Evolutionary conservation across 2,113 vertebrate species (phyloP), one percentile per base, ranked within the genome.

Genomic region (Scomber scombrus): DNA sequence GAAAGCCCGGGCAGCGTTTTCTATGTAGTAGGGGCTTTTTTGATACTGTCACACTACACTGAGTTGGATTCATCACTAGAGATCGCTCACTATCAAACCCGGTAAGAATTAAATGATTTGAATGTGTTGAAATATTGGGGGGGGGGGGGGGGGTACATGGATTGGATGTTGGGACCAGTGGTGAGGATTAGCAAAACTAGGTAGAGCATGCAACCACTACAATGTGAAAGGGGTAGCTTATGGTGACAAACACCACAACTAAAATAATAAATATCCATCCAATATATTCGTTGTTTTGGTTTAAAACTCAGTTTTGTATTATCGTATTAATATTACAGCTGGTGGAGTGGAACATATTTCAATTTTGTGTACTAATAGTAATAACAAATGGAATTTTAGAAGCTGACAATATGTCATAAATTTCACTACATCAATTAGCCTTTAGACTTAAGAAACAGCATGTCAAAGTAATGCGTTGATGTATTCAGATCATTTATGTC

Each of bases 61-160:
- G 80, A 73, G 62, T 62, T 68, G 66, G 29, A 89, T 86, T 73
- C 73, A 57, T 81, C 81, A 65, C 60, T 75, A 21, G 75, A 87
- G 70, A 82, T 82, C 66, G 21, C 15, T 80, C 60, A 23, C 72
- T 40, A 85, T 85, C 78, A 81, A 62, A 66, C 54, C 47, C 15
- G 46, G 60, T 71, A 46, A 75, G 16, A 83, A 71, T 71, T 14
- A 47, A 76, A 83, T 79, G 5, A 82, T 74, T 66, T 72, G 56
- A 51, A 52, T 9, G 40, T 77, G 66, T 60, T 80, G 62, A 75
- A 85, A 85, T 69, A 65, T 60, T 26, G 23, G 23, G 3, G 23
- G 23, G 23, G 23, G 23, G 23, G n/a, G 13, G 54, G n/a, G 15
- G 54, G 34, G 61, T n/a, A 46, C 31, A 47, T 78, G 46, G 43